A percentile compares a stretch with the other conserved stretches of the same genome.
Conservation (phyloP, 2,888 invertebrate genomes). For the Tetheella fluctuosa region DNA sequence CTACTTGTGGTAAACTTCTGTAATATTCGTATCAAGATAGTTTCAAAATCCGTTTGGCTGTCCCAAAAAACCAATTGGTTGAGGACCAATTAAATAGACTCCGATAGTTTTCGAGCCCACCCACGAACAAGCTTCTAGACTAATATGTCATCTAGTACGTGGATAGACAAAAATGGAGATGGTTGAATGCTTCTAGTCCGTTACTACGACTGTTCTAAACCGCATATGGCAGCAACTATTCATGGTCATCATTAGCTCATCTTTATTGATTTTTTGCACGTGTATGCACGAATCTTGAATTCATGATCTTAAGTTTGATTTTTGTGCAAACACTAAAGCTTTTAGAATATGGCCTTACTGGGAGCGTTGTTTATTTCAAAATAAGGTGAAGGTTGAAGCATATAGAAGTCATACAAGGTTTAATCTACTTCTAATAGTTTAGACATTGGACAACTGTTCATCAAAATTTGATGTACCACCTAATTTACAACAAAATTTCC, state of each 20-base stretch:
- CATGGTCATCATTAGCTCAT: constrained; percentile 2
- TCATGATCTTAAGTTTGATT: not conserved
- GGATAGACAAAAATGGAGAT: constrained; percentile 3
- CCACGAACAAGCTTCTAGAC: not conserved
- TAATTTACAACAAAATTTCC: not conserved
- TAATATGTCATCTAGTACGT: constrained; percentile 6
- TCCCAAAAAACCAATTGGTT: not conserved
- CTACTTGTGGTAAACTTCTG: not conserved
- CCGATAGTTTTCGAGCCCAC: not conserved
- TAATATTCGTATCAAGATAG: not conserved
- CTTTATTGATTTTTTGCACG: not conserved
- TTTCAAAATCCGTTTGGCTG: too few relatives aligned
- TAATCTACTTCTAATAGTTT: not conserved
- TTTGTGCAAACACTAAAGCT: too few relatives aligned
- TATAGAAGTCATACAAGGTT: not conserved
- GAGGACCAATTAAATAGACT: not conserved
- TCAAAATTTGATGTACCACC: too few relatives aligned
- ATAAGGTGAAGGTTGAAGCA: not conserved
- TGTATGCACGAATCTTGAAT: not conserved
- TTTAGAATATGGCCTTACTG: too few relatives aligned
- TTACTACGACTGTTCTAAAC: not conserved
- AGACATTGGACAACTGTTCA: too few relatives aligned
- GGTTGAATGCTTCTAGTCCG: not conserved
- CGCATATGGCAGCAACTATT: not conserved
- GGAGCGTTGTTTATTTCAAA: too few relatives aligned